Conservation (phyloP, 2,113 vertebrate genomes). For the Edolisoma coerulescens region DNA sequence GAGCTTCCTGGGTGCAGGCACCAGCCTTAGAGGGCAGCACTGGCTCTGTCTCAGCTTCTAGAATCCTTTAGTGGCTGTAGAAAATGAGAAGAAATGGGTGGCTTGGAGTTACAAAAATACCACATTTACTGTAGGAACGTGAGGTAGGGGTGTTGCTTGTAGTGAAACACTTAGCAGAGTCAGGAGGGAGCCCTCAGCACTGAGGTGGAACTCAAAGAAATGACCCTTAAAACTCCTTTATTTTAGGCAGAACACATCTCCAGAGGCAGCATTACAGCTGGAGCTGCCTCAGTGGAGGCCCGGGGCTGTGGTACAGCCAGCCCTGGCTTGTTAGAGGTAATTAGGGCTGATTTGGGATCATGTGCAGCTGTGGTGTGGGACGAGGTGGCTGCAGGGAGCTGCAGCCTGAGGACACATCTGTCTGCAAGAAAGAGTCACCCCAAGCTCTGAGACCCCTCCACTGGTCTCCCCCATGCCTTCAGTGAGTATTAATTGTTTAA, state of each 20-base stretch:
- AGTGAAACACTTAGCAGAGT: background rate
- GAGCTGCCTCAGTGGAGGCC: background rate
- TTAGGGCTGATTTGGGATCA: background rate
- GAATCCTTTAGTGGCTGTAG: background rate
- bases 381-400: background rate
- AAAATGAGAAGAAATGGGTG: background rate
- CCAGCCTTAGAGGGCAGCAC: background rate
- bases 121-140: accelerated
- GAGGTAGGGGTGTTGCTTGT: background rate
- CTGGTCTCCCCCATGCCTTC: accelerated
- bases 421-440: background rate
- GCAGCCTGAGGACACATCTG: background rate
- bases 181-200: background rate
- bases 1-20: background rate
- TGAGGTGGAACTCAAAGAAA: background rate
- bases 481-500: background rate
- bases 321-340: background rate
- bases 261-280: background rate
- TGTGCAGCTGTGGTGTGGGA: background rate
- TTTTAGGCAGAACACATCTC: background rate
- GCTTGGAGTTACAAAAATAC: background rate
- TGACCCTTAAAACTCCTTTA: background rate
- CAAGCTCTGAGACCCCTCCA: background rate
- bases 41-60: background rate
- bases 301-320: background rate